Percentiles rank a stretch among this genome's conserved stretches.
These are phyloP conservation scores for Anas bernieri DNA, from an alignment of 2,797 vertebrate species.

Conservation along the genomic window DNA sequence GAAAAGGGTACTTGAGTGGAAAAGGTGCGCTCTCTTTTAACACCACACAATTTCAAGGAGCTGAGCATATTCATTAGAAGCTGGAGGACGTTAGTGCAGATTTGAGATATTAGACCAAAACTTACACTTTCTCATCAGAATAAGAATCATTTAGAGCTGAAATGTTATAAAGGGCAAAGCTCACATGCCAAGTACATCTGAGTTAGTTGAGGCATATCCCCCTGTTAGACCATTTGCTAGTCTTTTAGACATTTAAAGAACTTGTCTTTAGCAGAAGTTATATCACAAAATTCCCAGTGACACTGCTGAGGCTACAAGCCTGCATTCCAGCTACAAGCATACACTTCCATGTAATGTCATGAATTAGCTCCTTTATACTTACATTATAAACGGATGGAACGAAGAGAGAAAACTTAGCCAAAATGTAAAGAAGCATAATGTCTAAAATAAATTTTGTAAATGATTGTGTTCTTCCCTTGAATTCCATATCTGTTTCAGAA, in stretches of 20 bases:
- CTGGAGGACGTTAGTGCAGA: background rate
- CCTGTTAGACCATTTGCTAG: background rate
- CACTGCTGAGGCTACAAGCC: background rate
- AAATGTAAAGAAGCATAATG: background rate
- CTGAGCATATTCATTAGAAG: conserved; percentile 22
- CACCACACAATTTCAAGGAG: conserved; percentile 20
- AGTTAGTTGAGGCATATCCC: background rate
- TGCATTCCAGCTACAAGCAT: background rate
- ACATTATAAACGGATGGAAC: background rate
- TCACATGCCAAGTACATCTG: background rate
- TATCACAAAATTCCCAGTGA: background rate
- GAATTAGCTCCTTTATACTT: background rate
- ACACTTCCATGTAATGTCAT: background rate
- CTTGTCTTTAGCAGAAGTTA: background rate
- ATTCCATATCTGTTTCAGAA: background rate
- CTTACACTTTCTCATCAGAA: background rate
- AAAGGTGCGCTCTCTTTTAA: conserved; percentile 7
- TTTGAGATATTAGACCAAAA: background rate
- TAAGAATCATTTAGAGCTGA: background rate
- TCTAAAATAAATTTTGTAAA: background rate
- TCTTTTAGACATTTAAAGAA: background rate
- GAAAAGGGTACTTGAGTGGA: conserved; percentile 38
- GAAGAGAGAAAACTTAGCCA: background rate
- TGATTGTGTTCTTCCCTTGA: background rate
- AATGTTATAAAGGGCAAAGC: background rate